Evolutionary conservation across 2,113 vertebrate genomes (phyloP).

Genomic region (Hassar affinis): DNA sequence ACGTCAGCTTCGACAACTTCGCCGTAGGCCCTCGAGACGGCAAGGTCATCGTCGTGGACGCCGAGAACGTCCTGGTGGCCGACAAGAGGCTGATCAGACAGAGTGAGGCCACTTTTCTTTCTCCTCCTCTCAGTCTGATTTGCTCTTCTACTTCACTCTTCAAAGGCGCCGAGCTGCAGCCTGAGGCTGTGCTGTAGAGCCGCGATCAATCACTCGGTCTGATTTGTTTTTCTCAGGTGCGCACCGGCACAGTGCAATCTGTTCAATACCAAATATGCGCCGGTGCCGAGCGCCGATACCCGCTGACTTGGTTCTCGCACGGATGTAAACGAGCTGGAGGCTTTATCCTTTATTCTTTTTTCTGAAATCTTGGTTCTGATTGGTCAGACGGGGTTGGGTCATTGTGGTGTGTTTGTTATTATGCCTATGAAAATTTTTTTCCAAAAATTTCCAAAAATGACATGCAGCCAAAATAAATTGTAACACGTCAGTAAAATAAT

Average conservation of each 20-base stretch:
- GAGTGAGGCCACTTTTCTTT: slow-evolving; percentile 76
- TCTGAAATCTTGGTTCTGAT: not conserved
- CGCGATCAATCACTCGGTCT: slow-evolving; percentile 4
- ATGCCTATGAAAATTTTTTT: too few species aligned
- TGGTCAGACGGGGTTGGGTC: too few species aligned
- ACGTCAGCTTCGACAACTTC: slow-evolving; percentile 98
- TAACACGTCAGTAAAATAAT: too few species aligned
- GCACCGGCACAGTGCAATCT: not conserved
- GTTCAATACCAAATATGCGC: not conserved
- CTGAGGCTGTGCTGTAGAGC: slow-evolving; percentile 16
- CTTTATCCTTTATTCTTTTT: not conserved
- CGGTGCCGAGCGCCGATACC: not conserved
- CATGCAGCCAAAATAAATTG: too few species aligned
- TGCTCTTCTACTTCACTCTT: not conserved
- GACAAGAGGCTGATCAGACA: slow-evolving; percentile 97
- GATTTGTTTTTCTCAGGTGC: slow-evolving; percentile 12
- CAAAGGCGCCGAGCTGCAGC: slow-evolving; percentile 3
- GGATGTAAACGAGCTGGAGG: not conserved
- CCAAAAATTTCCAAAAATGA: too few species aligned
- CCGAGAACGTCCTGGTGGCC: slow-evolving; percentile 94
- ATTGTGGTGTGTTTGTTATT: too few species aligned
- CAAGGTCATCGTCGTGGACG: slow-evolving; percentile 96
- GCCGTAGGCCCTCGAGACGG: slow-evolving; percentile 95
- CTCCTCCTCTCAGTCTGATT: not conserved
- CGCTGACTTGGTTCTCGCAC: not conserved